A percentile compares a stretch with the other conserved stretches of the same genome.
These are phyloP conservation scores for Chymomyza costata DNA, from an alignment of 1,140 invertebrate species.

Conservation along the genomic window DNA sequence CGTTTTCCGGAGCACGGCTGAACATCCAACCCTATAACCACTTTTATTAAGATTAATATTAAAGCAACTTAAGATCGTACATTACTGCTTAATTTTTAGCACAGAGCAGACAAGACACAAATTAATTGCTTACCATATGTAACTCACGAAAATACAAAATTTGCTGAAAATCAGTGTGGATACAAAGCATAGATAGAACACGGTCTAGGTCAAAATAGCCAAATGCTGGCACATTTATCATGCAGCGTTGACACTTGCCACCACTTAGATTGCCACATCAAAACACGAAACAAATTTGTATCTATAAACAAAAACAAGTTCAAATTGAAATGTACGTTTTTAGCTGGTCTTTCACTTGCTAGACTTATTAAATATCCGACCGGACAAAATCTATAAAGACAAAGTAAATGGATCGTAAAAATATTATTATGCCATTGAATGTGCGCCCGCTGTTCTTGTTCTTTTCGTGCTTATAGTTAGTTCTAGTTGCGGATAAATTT, in stretches of 20 bases:
- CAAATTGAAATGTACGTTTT: constrained; percentile 31
- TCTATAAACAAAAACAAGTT: constrained; percentile 54
- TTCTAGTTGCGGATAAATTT: constrained; percentile 34
- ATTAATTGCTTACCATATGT: too few species aligned
- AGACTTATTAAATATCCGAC: constrained; percentile 13
- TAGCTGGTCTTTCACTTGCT: neutral
- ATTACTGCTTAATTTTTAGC: too few species aligned
- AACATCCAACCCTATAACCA: too few species aligned
- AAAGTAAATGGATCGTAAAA: constrained; percentile 60
- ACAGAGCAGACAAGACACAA: too few species aligned
- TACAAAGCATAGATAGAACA: constrained; percentile 20
- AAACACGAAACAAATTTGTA: constrained; percentile 53
- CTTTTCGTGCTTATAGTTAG: constrained; percentile 4
- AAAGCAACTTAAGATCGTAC: too few species aligned
- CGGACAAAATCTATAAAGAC: constrained; percentile 63
- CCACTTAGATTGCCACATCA: constrained; percentile 49
- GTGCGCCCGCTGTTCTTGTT: constrained; percentile 13
- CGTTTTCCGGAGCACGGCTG: too few species aligned
- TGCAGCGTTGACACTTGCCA: constrained; percentile 41
- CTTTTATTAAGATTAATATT: too few species aligned
- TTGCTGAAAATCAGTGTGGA: too few species aligned
- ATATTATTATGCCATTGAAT: constrained; percentile 63
- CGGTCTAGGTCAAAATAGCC: constrained; percentile 51
- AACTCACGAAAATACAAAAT: too few species aligned
- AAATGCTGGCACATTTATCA: constrained; percentile 55